Conservation (phyloP, 2,113 vertebrate genomes). For the Chamaetylas fuelleborni region DNA sequence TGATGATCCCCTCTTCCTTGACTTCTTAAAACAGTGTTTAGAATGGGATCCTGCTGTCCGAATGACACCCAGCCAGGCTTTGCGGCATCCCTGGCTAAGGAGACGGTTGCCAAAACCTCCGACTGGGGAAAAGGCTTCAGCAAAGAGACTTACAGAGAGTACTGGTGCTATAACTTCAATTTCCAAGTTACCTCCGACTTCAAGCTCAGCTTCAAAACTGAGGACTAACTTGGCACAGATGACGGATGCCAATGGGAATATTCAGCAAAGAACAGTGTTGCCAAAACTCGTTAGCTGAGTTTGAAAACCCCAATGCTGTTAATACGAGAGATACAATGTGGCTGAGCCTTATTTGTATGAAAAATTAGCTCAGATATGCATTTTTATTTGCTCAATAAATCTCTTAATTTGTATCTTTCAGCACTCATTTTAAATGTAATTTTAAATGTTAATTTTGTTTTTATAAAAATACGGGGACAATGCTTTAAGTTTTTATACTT, state of each 20-base stretch:
- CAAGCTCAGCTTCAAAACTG: slow-evolving; percentile 90
- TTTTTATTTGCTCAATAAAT: slow-evolving; percentile 80
- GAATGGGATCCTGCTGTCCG: slow-evolving; percentile 93
- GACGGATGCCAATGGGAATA: slow-evolving; percentile 97
- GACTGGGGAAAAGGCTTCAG: slow-evolving; percentile 81
- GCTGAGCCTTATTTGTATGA: slow-evolving; percentile 80
- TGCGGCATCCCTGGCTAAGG: slow-evolving; percentile 93
- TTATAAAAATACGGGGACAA: slow-evolving; percentile 87
- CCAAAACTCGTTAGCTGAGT: slow-evolving; percentile 97
- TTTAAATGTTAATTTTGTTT: slow-evolving; percentile 76
- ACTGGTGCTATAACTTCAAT: slow-evolving; percentile 89
- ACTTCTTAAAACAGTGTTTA: slow-evolving; percentile 98
- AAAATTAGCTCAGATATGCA: slow-evolving; percentile 77
- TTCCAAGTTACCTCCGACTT: slow-evolving; percentile 92
- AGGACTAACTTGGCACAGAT: slow-evolving; percentile 96
- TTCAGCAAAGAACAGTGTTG: slow-evolving; percentile 96
- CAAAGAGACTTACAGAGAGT: slow-evolving; percentile 84
- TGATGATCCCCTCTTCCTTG: slow-evolving; percentile 92
- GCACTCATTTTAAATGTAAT: slow-evolving; percentile 80
- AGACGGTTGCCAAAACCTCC: slow-evolving; percentile 94
- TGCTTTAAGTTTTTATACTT: slow-evolving; percentile 88
- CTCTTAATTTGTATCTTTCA: slow-evolving; percentile 79
- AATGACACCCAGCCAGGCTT: slow-evolving; percentile 93
- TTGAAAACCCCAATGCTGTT: slow-evolving; percentile 70
- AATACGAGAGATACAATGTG: slow-evolving; percentile 67